These are phyloP conservation scores for Chiloscyllium punctatum DNA, from an alignment of 2,797 vertebrate species.

Conservation along the genomic window DNA sequence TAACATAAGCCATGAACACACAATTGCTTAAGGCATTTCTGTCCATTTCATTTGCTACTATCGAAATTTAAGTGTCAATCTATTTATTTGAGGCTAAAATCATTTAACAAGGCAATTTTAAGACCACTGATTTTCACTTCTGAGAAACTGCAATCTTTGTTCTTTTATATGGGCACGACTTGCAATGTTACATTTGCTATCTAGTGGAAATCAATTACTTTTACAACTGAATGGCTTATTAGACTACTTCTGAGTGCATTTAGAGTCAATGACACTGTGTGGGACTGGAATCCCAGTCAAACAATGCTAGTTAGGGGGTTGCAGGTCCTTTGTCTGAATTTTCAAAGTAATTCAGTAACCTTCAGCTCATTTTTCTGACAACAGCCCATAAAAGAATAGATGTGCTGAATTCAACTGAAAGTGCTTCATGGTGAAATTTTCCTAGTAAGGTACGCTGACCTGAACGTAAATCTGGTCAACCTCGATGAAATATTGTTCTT, in stretches of 20 bases:
- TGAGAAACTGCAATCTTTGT: neutral
- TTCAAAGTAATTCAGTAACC: neutral
- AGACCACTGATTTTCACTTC: neutral
- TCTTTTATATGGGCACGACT: neutral
- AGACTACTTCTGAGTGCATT: neutral
- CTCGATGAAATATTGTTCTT: neutral
- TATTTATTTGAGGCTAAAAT: neutral
- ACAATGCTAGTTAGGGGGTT: neutral
- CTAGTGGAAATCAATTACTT: neutral
- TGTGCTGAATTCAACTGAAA: neutral
- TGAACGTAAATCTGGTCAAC: neutral
- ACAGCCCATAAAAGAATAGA: neutral
- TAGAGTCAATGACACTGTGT: neutral
- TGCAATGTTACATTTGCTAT: neutral
- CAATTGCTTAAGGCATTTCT: neutral
- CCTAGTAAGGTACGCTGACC: neutral
- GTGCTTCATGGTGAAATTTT: neutral
- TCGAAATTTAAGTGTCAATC: neutral
- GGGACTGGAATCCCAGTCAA: neutral
- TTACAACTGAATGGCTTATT: neutral
- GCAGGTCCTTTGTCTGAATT: neutral
- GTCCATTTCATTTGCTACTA: neutral
- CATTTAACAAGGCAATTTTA: neutral
- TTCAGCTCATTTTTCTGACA: neutral
- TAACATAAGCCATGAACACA: neutral